Base-by-base conservation (phyloP, 1,140 invertebrate genomes). In the Centruroides vittatus region DNA sequence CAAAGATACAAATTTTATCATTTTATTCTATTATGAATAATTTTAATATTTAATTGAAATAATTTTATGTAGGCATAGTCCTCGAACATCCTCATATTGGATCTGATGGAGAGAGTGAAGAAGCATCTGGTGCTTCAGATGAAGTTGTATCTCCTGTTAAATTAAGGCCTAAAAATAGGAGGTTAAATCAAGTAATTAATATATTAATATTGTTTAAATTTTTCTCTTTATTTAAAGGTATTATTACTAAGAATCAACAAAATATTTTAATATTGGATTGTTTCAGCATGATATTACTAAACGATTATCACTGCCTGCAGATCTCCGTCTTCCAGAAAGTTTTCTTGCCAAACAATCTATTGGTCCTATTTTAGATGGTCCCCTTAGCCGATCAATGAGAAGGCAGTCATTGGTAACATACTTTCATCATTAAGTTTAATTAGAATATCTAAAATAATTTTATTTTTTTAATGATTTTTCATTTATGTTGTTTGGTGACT, bases 91-190 rank as follows among this genome's bases (percentile, higher is more conserved):
- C 80, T 23, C 62, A 67, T 46, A 79, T 81, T 58, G 78, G 78
- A n/a, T 79, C 79, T 13, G 81, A 82, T 75, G 80, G 79, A 3
- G 81, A 82, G 68, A 79, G 78, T 60, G 80, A 82, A 69, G 81
- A 81, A 65, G 74, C 77, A 3, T 79, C 79, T 11, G 76, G 76
- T 47, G 75, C 79, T 6, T 81, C 79, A 3, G 80, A 81, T 69
- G 79, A 81, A 64, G 71, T 78, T 55, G 78, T 78, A 13, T 77
- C 76, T 5, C 54, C 62, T 5, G 76, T 79, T 49, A 73, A 73
- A 60, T 65, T 75, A 61, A 73, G 76, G 61, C 71, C 67, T 46
- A 68, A 66, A 55, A 70, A 68, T 58, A 55, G 70, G 47, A 63
- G 71, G 59, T 67, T 70, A 48, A 73, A 74, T 67, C 76, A 79